These are phyloP conservation scores for Lepilemur septentrionalis DNA, from an alignment of 2,797 vertebrate genomes.

Conservation along the genomic window DNA sequence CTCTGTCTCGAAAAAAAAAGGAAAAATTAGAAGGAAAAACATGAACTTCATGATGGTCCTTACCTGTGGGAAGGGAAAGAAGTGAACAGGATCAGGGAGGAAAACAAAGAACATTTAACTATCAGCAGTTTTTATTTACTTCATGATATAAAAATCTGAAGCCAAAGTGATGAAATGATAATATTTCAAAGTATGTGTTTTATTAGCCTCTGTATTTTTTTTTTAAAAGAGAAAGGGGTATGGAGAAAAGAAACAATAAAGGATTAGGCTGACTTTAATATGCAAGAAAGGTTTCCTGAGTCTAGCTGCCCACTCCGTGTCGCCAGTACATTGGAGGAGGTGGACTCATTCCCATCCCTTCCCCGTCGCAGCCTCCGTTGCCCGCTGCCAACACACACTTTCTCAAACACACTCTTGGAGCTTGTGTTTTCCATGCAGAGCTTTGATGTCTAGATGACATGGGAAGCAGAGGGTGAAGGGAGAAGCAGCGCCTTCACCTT, in stretches of 20 bases:
- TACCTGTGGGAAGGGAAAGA: neutral
- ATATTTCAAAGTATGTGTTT: neutral
- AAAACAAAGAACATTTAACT: neutral
- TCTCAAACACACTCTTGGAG: neutral
- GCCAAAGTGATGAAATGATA: neutral
- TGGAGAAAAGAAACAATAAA: neutral
- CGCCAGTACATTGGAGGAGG: neutral
- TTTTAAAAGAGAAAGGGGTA: neutral
- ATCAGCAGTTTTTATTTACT: neutral
- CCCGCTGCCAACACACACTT: neutral
- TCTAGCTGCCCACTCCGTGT: neutral
- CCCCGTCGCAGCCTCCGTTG: fast-evolving
- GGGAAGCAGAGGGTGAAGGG: neutral
- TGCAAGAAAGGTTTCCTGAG: neutral
- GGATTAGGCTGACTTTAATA: neutral
- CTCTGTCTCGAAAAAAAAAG: no score
- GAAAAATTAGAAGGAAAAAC: neutral
- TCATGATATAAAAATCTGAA: neutral
- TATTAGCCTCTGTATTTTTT: neutral
- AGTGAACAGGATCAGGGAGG: neutral
- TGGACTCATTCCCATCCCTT: no score
- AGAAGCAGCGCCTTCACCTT: neutral
- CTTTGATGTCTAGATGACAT: no score
- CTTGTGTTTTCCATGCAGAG: neutral
- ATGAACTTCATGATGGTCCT: neutral